These are phyloP conservation scores for Himalopsyche japonica DNA, from an alignment of 2,888 invertebrate species.

Conservation along the genomic window DNA sequence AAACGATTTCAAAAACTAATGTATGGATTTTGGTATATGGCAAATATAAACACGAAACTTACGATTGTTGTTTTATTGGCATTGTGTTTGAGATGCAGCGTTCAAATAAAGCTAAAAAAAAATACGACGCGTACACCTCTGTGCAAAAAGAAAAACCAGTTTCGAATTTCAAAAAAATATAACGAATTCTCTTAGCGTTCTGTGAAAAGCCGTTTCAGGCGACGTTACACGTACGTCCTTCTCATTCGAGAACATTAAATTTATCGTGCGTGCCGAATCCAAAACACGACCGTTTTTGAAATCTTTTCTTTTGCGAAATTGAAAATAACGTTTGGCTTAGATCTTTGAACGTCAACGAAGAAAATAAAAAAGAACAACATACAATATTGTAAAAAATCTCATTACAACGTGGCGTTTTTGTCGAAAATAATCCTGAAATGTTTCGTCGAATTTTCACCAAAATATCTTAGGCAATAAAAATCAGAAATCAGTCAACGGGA, in stretches of 20 bases:
- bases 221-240: not conserved
- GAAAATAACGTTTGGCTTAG: not conserved
- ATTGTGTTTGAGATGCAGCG: not conserved
- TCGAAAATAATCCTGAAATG: too few species aligned
- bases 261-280: not conserved
- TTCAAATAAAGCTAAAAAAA: not conserved
- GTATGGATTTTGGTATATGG: too few species aligned
- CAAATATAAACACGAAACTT: not conserved
- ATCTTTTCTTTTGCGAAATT: not conserved
- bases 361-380: not conserved
- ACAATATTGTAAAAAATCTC: too few species aligned
- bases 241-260: not conserved
- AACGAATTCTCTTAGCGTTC: not conserved
- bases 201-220: not conserved
- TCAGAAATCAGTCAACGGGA: too few species aligned
- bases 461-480: too few species aligned
- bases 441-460: too few species aligned
- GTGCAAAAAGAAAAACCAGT: not conserved
- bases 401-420: too few species aligned
- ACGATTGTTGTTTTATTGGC: not conserved
- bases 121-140: not conserved
- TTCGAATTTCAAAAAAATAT: not conserved
- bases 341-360: not conserved
- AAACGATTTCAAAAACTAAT: too few species aligned
- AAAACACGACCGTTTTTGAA: not conserved